A percentile compares a stretch with the other conserved stretches of the same genome.
Conservation (phyloP, 2,888 invertebrate genomes). For the Lasius fuliginosus region DNA sequence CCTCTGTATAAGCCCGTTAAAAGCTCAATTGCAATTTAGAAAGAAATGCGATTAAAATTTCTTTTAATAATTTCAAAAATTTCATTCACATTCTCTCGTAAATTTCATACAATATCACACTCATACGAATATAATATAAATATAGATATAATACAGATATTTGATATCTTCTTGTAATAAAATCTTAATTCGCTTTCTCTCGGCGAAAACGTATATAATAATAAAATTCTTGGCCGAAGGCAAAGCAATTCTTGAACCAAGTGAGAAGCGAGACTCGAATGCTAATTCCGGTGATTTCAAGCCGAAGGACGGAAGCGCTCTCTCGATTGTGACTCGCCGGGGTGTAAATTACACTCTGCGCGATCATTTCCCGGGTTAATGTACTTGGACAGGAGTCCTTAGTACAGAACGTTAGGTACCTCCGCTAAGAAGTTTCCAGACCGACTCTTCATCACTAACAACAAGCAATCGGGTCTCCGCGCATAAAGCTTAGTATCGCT, state of each 20-base stretch:
- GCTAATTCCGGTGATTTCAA: constrained; percentile 54
- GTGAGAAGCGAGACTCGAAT: constrained; percentile 42
- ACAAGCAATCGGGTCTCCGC: constrained; percentile 44
- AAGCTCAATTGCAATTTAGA: not conserved
- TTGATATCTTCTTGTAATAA: not conserved
- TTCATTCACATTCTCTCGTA: not conserved
- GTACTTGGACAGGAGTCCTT: constrained; percentile 52
- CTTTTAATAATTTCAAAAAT: not conserved
- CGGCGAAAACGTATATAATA: not conserved
- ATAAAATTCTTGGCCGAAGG: not conserved
- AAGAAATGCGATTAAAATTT: not conserved
- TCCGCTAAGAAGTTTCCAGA: constrained; percentile 51
- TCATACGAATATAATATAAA: not conserved
- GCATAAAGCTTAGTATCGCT: constrained; percentile 35
- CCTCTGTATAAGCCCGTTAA: not conserved
- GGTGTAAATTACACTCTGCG: constrained; percentile 49
- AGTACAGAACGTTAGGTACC: constrained; percentile 30
- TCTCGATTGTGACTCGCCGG: constrained; percentile 47
- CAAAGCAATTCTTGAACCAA: constrained; percentile 29
- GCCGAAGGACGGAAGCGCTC: constrained; percentile 26
- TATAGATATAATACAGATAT: not conserved
- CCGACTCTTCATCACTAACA: constrained; percentile 50
- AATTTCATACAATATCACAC: not conserved
- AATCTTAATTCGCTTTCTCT: constrained; percentile 1
- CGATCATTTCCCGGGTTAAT: constrained; percentile 45